Evolutionary conservation across 2,888 invertebrate species (phyloP).

Genomic region (Eristalinus sepulchralis): DNA sequence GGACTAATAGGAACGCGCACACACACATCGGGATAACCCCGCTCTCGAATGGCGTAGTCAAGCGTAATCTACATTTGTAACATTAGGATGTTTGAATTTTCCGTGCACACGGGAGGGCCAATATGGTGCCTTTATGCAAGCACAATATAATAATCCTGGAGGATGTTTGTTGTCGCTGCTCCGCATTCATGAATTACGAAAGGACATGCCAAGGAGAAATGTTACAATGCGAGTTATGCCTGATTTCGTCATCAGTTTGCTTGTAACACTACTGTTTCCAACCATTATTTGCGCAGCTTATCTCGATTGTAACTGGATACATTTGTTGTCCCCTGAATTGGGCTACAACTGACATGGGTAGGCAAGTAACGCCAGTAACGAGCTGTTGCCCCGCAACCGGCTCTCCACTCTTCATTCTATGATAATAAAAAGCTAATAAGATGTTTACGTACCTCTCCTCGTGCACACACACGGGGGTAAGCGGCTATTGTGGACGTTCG

Average conservation of each 20-base stretch:
- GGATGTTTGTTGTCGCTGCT: constrained; percentile 70
- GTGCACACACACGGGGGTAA: constrained; percentile 39
- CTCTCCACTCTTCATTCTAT: constrained; percentile 53
- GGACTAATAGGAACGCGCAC: constrained; percentile 52
- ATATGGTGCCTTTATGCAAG: neutral
- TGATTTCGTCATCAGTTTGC: constrained; percentile 58
- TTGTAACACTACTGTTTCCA: constrained; percentile 54
- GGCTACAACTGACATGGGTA: constrained; percentile 42
- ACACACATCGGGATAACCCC: constrained; percentile 32
- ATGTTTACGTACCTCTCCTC: constrained; percentile 52
- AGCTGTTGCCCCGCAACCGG: constrained; percentile 64
- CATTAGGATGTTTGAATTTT: constrained; percentile 57
- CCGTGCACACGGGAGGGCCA: neutral
- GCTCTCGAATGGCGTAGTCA: constrained; percentile 62
- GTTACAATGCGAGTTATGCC: constrained; percentile 65
- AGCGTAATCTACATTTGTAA: constrained; percentile 70
- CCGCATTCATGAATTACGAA: constrained; percentile 57
- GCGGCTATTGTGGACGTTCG: constrained; percentile 1
- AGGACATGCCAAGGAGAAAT: constrained; percentile 50
- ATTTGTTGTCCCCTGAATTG: constrained; percentile 72
- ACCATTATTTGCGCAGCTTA: constrained; percentile 79
- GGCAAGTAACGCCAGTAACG: constrained; percentile 47
- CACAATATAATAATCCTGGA: constrained; percentile 63
- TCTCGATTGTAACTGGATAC: constrained; percentile 81
- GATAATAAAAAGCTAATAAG: constrained; percentile 71